Evolutionary conservation across 2,888 invertebrate species (phyloP), one percentile per base, ranked within the genome.

Genomic region (Halictus ligatus): DNA sequence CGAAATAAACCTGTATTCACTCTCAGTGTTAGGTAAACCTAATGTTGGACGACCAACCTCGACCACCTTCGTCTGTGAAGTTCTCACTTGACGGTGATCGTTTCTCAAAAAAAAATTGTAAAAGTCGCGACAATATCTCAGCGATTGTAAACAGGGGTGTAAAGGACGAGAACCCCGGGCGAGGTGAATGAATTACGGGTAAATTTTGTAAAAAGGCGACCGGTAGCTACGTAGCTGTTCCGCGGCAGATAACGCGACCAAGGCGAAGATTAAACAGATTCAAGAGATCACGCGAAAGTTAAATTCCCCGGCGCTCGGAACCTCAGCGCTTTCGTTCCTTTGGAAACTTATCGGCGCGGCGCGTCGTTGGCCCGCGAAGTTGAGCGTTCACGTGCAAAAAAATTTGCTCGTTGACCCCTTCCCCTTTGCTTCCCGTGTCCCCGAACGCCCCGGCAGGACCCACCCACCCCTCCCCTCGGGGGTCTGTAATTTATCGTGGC

Each of bases 191-290:
- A 81, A n/a, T 50, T 60, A 72, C 60, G 60, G 21, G 35, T 54
- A 60, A 72, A 83, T 77, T 77, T 77, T 10, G 35, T n/a, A 25
- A 81, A 43, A 71, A 71, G 48, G 35, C 21, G 58, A 46, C 50
- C 40, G 60, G 72, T 21, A 48, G 50, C 43, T 12, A 15, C 40
- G 50, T 54, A 21, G 48, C 73, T 73, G 73, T 71, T 73, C 74
- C 25, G 21, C 18, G 15, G n/a, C 18, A 54, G n/a, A 35, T 21
- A 72, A 78, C 75, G 75, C 64, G 64, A n/a, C 71, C 12, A 1
- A 75, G 76, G 50, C 71, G 80, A 82, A 86, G 78, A 86, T 78
- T 86, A 81, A 82, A 79, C 86, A 81, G 76, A 82, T 78, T 64
- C 81, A 46, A 29, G 54, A 35, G 80, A 81, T 85, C 83, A 40